A percentile compares a stretch with the other conserved stretches of the same genome.
Evolutionary conservation across 2,797 vertebrate genomes (phyloP).

Genomic region (Lutra lutra): DNA sequence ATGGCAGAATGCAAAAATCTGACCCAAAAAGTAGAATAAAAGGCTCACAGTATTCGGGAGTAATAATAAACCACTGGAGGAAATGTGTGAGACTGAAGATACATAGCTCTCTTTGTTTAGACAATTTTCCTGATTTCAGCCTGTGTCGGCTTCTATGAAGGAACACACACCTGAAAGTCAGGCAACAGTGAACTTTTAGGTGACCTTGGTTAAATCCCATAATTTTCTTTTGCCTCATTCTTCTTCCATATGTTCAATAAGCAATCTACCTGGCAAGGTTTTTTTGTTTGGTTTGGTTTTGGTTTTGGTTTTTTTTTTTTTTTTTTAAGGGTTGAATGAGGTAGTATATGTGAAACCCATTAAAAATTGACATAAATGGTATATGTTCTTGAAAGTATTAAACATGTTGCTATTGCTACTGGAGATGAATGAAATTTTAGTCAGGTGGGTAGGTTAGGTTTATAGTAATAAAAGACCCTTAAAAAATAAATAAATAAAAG

Average conservation of each 20-base stretch:
- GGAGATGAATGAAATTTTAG: background rate
- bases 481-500: background rate
- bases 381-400: background rate
- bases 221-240: background rate
- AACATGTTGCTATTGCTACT: background rate
- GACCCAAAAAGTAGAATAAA: background rate
- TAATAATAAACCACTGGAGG: background rate
- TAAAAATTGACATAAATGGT: background rate
- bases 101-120: background rate
- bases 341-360: background rate
- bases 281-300: background rate
- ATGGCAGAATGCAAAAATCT: background rate
- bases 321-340: background rate
- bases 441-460: background rate
- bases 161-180: background rate
- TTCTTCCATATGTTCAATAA: background rate
- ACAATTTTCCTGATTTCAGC: background rate
- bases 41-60: background rate
- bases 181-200: background rate
- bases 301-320: constrained; percentile 5
- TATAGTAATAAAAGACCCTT: background rate
- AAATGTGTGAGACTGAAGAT: background rate
- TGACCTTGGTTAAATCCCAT: background rate
- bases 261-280: background rate
- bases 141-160: background rate